Evolutionary conservation across 2,888 invertebrate species (phyloP), one percentile per base, ranked within the genome.

Genomic region (Cephus pygmeus): DNA sequence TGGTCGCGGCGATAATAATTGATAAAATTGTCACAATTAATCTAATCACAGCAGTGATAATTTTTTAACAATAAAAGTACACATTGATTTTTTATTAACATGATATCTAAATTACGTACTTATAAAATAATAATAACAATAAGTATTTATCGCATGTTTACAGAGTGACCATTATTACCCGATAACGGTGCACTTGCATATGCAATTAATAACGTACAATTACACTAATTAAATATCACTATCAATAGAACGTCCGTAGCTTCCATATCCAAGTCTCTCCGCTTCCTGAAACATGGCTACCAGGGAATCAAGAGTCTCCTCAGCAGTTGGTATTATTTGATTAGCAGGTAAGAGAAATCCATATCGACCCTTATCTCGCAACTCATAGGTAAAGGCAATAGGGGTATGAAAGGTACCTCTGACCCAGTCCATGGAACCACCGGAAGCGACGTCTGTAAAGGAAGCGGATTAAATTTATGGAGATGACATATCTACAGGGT

Each of bases 271-370:
- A 74, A 94, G 84, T 11, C 91, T 89, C 6, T 87, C 86, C 0
- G 94, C 93, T 83, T 93, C 93, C 0, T 87, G 85, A 15, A 94
- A 91, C 68, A 94, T 86, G 6, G 93, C 92, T 0, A 92, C 78
- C 30, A 94, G 84, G 1, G 94, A 94, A 31, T 92, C 91, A 79
- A 94, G 84, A 0, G 93, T 92, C 88, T 96, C 96, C 73, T 92
- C 86, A 75, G 93, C 94, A 11, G 94, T 93, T 15, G 94, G 93
- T 9, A 93, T 85, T 79, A 97, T 96, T 85, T 95, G 93, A 0
- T 92, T 89, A 0, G 94, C 88, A 0, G 96, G 96, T 0, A 97
- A 91, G 0, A 95, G 89, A 87, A 96, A 95, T 0, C 96, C 96
- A 86, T 93, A 94, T 0, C 90, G 87, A 0, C 96, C 96, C 3